Conservation (phyloP, 2,797 vertebrate genomes). For the Sebastes nivosus region DNA sequence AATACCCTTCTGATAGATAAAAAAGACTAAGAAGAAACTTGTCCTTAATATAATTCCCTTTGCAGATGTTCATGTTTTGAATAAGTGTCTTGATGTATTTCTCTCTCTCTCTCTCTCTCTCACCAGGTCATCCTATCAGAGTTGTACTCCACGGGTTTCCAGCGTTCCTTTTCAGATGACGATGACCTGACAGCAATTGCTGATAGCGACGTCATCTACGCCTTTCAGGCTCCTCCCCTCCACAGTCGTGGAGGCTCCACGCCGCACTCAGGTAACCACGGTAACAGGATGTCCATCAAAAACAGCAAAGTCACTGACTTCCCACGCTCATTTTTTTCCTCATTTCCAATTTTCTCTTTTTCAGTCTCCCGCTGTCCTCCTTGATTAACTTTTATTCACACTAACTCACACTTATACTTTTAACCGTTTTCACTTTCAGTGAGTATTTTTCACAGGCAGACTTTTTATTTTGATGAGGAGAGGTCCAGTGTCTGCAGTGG, state of each 20-base stretch:
- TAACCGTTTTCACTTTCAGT: neutral
- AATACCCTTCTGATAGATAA: neutral
- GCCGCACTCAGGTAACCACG: slow-evolving; percentile 82
- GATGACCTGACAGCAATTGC: slow-evolving; percentile 87
- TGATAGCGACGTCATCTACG: slow-evolving; percentile 88
- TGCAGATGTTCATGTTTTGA: neutral
- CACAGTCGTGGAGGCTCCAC: slow-evolving; percentile 65
- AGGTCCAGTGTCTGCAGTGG: neutral
- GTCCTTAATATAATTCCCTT: neutral
- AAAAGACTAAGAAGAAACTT: neutral
- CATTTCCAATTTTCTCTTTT: slow-evolving; percentile 4
- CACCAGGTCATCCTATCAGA: slow-evolving; percentile 90
- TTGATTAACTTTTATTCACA: slow-evolving; percentile 10
- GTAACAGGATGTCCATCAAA: slow-evolving; percentile 8
- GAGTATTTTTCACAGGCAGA: slow-evolving; percentile 8
- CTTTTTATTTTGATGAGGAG: slow-evolving; percentile 2
- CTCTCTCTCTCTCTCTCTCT: neutral
- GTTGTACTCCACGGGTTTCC: slow-evolving; percentile 87
- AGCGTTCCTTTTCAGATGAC: slow-evolving; percentile 89
- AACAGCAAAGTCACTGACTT: neutral
- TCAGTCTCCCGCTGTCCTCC: neutral
- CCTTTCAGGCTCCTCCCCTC: slow-evolving; percentile 86
- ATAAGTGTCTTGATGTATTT: neutral
- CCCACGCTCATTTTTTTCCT: neutral
- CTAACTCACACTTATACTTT: neutral